These are phyloP conservation scores for Etheostoma spectabile DNA, from an alignment of 2,113 vertebrate species.

Conservation along the genomic window DNA sequence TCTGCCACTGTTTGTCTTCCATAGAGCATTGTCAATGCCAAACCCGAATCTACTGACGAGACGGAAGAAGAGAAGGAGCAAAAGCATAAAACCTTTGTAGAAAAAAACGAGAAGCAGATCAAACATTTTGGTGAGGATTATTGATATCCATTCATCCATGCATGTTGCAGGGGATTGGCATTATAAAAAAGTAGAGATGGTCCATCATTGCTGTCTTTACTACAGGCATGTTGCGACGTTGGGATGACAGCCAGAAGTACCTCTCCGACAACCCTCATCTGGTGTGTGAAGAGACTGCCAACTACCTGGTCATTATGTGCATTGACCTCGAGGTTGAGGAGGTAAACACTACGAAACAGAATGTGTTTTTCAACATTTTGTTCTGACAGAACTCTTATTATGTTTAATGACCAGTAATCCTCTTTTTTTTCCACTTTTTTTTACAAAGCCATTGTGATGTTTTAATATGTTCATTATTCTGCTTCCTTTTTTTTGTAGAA, in stretches of 20 bases:
- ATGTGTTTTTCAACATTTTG: not conserved
- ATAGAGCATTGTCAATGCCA: conserved; percentile 91
- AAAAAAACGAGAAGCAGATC: conserved; percentile 92
- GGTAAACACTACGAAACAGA: conserved; percentile 72
- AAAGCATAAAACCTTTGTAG: conserved; percentile 95
- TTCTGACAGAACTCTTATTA: too few species aligned
- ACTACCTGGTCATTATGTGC: conserved; percentile 97
- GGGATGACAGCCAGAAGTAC: conserved; percentile 97
- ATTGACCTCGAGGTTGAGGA: conserved; percentile 97
- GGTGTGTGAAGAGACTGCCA: conserved; percentile 95
- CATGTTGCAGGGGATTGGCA: not conserved
- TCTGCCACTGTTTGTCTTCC: conserved; percentile 16
- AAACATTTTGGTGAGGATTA: conserved; percentile 91
- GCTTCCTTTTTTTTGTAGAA: conserved; percentile 82
- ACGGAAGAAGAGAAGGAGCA: conserved; percentile 93
- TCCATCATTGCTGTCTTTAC: conserved; percentile 7
- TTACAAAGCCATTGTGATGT: too few species aligned
- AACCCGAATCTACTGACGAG: conserved; percentile 84
- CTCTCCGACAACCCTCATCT: conserved; percentile 91
- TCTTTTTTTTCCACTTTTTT: not conserved
- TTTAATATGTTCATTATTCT: not conserved
- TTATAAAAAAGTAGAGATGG: not conserved
- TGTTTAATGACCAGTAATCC: not conserved
- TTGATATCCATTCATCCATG: not conserved
- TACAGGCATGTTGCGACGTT: conserved; percentile 94